Conservation (phyloP, 2,888 invertebrate genomes). For the Parasteatoda lunata region DNA sequence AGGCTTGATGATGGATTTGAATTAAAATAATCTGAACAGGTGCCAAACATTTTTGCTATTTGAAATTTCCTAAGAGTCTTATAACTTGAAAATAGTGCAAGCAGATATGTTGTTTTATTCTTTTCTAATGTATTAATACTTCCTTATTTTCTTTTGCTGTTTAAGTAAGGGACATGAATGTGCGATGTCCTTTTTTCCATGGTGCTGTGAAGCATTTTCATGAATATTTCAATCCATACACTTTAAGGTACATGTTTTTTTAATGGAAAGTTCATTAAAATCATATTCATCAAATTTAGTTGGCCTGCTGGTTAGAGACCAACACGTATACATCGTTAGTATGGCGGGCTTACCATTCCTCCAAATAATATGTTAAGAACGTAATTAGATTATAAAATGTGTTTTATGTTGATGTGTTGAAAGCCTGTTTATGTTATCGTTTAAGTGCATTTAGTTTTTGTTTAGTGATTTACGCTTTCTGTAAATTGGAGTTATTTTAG, state of each 20-base stretch:
- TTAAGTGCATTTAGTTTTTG: constrained; percentile 43
- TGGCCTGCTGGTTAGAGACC: constrained; percentile 62
- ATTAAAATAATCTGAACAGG: too few species aligned
- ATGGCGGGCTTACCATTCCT: constrained; percentile 58
- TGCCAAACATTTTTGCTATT: too few species aligned
- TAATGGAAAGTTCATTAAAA: constrained; percentile 47
- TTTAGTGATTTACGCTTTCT: constrained; percentile 24
- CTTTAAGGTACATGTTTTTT: constrained; percentile 8
- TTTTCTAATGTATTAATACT: neutral
- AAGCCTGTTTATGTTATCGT: constrained; percentile 19
- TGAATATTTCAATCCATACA: constrained; percentile 7
- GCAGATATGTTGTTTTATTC: too few species aligned
- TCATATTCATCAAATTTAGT: constrained; percentile 27
- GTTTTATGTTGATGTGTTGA: constrained; percentile 48
- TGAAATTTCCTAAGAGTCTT: too few species aligned
- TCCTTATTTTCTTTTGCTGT: neutral
- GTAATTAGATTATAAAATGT: constrained; percentile 29
- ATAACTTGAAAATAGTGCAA: too few species aligned
- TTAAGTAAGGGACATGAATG: neutral
- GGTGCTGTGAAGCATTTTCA: neutral
- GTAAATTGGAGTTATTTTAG: constrained; percentile 35
- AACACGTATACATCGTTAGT: constrained; percentile 25
- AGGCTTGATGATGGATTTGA: too few species aligned
- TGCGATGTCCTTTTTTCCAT: neutral
- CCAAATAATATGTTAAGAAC: constrained; percentile 20